Evolutionary conservation across 2,797 vertebrate species (phyloP).

Genomic region (Sebastolobus altivelis): DNA sequence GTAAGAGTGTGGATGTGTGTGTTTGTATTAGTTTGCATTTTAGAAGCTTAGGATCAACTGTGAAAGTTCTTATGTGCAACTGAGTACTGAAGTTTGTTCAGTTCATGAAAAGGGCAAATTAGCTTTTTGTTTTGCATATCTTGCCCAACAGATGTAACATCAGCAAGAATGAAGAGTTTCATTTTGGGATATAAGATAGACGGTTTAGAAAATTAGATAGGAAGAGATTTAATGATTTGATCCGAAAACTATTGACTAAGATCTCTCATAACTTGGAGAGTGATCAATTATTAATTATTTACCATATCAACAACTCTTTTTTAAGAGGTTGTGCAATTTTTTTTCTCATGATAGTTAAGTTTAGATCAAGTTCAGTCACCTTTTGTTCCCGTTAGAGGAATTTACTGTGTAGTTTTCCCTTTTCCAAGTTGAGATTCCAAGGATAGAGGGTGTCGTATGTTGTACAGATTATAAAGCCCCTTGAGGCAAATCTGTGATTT

Average conservation of each 20-base stretch:
- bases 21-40: conserved; percentile 2
- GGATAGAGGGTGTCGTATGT: background rate
- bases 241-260: background rate
- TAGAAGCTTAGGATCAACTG: conserved; percentile 15
- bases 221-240: background rate
- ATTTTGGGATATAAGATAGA: background rate
- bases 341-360: background rate
- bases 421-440: background rate
- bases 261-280: background rate
- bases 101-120: background rate
- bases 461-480: background rate
- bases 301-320: background rate
- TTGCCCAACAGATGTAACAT: background rate
- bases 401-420: background rate
- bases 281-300: background rate
- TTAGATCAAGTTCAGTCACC: background rate
- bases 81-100: background rate
- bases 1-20: conserved; percentile 1
- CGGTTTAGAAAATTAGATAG: background rate
- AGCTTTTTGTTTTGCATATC: conserved; percentile 16
- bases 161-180: background rate
- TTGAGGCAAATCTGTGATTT: background rate
- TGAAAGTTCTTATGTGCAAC: background rate
- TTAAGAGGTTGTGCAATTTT: background rate
- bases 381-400: background rate